Evolutionary conservation across 2,888 invertebrate species (phyloP).

Genomic region (Ochropleura leucogaster): DNA sequence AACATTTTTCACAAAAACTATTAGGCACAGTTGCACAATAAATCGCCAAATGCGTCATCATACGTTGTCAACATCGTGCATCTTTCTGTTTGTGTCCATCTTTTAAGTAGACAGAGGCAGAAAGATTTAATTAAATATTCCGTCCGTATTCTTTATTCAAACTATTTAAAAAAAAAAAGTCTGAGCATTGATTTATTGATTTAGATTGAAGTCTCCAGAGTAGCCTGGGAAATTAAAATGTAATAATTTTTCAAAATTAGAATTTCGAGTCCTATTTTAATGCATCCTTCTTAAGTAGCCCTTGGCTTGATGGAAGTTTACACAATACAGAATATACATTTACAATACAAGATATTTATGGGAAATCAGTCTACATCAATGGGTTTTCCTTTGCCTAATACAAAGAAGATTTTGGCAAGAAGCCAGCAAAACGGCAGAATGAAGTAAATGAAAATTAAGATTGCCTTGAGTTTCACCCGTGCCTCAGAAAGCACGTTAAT

Average conservation of each 20-base stretch:
- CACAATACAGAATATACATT: neutral
- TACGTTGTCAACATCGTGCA: neutral
- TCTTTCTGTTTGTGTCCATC: neutral
- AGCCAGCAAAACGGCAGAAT: neutral
- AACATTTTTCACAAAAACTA: neutral
- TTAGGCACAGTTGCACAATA: neutral
- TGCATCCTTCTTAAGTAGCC: neutral
- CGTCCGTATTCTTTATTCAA: neutral
- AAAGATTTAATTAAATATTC: neutral
- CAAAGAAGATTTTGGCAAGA: conserved; percentile 19
- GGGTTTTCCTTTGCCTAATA: neutral
- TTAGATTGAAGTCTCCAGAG: neutral
- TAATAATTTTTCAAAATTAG: too few species aligned
- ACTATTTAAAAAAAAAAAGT: neutral
- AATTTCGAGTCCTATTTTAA: too few species aligned
- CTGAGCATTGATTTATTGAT: neutral
- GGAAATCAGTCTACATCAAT: neutral
- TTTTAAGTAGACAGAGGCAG: neutral
- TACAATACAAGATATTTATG: neutral
- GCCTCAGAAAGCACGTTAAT: too few species aligned
- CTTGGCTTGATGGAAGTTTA: neutral
- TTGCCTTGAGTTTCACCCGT: neutral
- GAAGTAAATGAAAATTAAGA: conserved; percentile 17
- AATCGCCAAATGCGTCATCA: neutral
- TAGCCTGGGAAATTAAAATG: neutral